These are phyloP conservation scores for Anthopleura xanthogrammica DNA, from an alignment of 92 coral and sea anemone genomes.

Conservation along the genomic window DNA sequence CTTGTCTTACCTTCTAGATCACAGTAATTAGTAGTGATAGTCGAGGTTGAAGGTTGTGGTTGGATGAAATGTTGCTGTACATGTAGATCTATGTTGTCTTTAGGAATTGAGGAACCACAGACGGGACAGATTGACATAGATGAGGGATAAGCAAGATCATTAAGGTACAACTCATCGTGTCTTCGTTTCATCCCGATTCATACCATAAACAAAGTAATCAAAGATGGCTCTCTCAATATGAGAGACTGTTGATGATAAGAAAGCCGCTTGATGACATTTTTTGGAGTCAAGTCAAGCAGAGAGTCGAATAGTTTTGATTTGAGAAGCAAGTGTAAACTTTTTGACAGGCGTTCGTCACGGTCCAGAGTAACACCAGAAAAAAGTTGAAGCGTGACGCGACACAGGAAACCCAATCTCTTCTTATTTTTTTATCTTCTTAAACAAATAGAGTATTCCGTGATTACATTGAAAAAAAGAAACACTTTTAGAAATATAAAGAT, in stretches of 20 bases:
- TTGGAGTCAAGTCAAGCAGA: constrained; percentile 12
- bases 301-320: constrained; percentile 18
- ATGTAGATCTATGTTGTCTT: constrained; percentile 77
- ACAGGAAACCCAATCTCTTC: neutral
- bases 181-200: constrained; percentile 91
- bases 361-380: constrained; percentile 33
- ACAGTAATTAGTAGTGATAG: constrained; percentile 47
- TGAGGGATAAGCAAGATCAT: constrained; percentile 69
- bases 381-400: constrained; percentile 36
- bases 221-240: constrained; percentile 3
- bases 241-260: neutral
- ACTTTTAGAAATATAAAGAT: too few relatives aligned
- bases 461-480: too few relatives aligned
- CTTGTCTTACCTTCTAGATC: constrained; percentile 71
- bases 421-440: too few relatives aligned
- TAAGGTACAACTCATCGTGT: constrained; percentile 67
- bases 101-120: constrained; percentile 80
- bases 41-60: constrained; percentile 67
- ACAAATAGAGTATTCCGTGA: too few relatives aligned
- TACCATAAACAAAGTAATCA: constrained; percentile 32
- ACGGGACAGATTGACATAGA: constrained; percentile 90
- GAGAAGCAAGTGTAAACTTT: constrained; percentile 15
- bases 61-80: constrained; percentile 88
- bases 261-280: constrained; percentile 27
- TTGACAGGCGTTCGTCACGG: constrained; percentile 51